Evolutionary conservation across 2,797 vertebrate genomes (phyloP).

Genomic region (Anguilla obscura): DNA sequence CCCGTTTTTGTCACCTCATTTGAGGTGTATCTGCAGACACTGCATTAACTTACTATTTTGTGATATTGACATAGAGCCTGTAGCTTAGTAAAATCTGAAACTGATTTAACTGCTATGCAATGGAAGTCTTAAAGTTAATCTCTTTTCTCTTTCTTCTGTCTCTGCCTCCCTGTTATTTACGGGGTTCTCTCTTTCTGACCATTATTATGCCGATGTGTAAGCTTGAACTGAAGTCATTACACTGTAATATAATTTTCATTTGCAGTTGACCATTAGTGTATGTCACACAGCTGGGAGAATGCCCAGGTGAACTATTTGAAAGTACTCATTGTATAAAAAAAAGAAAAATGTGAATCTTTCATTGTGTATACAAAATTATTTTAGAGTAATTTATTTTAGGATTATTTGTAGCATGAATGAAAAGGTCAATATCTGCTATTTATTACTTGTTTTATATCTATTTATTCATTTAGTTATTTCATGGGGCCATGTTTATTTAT

Average conservation of each 20-base stretch:
- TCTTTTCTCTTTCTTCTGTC: conserved; percentile 73
- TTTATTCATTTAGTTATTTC: conserved; percentile 50
- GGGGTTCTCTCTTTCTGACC: conserved; percentile 68
- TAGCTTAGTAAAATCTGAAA: conserved; percentile 73
- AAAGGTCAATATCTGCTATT: conserved; percentile 58
- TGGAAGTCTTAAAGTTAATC: conserved; percentile 79
- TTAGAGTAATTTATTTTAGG: conserved; percentile 75
- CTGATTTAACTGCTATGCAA: conserved; percentile 79
- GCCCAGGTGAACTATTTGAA: conserved; percentile 62
- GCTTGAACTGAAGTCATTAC: conserved; percentile 62
- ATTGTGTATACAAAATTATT: conserved; percentile 71
- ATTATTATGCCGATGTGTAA: conserved; percentile 65
- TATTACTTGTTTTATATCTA: conserved; percentile 45
- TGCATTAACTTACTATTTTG: conserved; percentile 51
- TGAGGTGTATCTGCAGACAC: conserved; percentile 63
- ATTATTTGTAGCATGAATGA: conserved; percentile 77
- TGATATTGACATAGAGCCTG: conserved; percentile 63
- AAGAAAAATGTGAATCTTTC: conserved; percentile 57
- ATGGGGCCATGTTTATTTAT: conserved; percentile 45
- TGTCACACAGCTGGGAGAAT: conserved; percentile 61
- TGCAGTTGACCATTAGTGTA: conserved; percentile 68
- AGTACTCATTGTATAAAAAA: conserved; percentile 72
- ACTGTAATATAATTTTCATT: conserved; percentile 66
- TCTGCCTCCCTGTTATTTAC: conserved; percentile 63
- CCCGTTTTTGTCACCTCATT: conserved; percentile 61